Conservation (phyloP, 2,888 invertebrate species). For the Notodonta dromedarius region DNA sequence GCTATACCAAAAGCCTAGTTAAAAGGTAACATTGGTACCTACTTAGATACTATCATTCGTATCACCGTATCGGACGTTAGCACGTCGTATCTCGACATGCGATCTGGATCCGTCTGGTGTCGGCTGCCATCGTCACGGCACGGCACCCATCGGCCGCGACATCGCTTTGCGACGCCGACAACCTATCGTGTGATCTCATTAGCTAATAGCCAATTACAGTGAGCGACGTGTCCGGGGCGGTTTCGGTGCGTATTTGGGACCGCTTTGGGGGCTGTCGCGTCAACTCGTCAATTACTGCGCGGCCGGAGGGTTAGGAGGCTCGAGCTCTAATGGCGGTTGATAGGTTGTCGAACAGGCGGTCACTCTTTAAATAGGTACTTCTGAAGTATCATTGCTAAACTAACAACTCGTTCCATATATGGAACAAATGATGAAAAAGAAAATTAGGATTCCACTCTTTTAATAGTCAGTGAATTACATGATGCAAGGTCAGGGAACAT, state of each 20-base stretch:
- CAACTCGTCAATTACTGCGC: conserved; percentile 40
- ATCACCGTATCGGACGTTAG: conserved; percentile 33
- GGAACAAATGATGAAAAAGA: no score
- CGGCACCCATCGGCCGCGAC: conserved; percentile 60
- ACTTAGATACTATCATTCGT: conserved; percentile 5
- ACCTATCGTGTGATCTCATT: conserved; percentile 62
- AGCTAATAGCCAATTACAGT: conserved; percentile 72
- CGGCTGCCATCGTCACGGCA: conserved; percentile 53
- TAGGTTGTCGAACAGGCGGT: conserved; percentile 5
- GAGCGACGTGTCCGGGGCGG: conserved; percentile 79
- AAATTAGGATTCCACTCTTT: no score
- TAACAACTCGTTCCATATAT: no score
- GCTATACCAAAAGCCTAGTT: not conserved
- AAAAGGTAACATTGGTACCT: not conserved
- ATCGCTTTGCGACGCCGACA: conserved; percentile 64
- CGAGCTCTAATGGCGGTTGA: not conserved
- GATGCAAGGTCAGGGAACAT: no score
- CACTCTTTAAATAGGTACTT: no score
- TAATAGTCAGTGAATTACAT: no score
- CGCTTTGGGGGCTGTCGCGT: conserved; percentile 35
- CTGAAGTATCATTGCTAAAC: no score
- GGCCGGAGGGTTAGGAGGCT: conserved; percentile 19
- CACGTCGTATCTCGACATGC: conserved; percentile 20
- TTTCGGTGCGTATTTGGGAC: conserved; percentile 44
- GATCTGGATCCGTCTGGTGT: conserved; percentile 36